Percentiles rank a stretch among this genome's conserved stretches.
Evolutionary conservation across 2,113 vertebrate species (phyloP).

Genomic region (Rhinogobius similis): DNA sequence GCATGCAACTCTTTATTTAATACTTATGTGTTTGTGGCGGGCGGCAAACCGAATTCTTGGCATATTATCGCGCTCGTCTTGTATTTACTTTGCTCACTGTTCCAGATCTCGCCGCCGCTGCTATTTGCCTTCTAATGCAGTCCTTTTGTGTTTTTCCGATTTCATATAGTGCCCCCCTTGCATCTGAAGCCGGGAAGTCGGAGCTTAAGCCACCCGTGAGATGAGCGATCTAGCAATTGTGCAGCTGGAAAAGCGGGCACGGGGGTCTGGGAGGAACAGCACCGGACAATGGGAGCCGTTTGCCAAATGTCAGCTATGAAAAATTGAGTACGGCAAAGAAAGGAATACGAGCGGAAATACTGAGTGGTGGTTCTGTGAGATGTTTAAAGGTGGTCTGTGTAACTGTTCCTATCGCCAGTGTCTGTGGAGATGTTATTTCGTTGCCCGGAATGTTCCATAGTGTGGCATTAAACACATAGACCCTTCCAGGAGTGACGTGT

Average conservation of each 20-base stretch:
- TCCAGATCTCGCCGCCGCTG: constrained; percentile 12
- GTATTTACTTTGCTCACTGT: background rate
- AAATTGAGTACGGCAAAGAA: constrained; percentile 17
- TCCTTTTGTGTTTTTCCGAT: background rate
- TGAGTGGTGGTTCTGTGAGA: constrained; percentile 7
- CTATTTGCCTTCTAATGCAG: constrained; percentile 30
- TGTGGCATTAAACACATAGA: background rate
- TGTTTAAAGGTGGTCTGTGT: background rate
- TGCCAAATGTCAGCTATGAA: constrained; percentile 28
- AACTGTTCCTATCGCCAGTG: background rate
- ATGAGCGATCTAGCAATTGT: constrained; percentile 77
- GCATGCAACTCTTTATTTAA: background rate
- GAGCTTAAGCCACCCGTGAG: constrained; percentile 69
- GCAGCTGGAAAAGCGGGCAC: constrained; percentile 63
- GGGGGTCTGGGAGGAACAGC: constrained; percentile 34
- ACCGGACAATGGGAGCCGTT: constrained; percentile 52
- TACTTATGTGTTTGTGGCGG: background rate
- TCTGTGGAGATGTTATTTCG: background rate
- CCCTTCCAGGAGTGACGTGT: too few relatives aligned
- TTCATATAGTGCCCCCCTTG: constrained; percentile 16
- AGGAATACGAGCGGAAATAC: constrained; percentile 7
- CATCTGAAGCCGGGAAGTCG: constrained; percentile 51
- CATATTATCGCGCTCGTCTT: background rate
- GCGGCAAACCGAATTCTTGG: background rate
- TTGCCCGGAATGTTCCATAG: background rate